phyloP scores from a whole-genome alignment of 2,113 vertebrate genomes.

The Hyaena hyaena region DNA sequence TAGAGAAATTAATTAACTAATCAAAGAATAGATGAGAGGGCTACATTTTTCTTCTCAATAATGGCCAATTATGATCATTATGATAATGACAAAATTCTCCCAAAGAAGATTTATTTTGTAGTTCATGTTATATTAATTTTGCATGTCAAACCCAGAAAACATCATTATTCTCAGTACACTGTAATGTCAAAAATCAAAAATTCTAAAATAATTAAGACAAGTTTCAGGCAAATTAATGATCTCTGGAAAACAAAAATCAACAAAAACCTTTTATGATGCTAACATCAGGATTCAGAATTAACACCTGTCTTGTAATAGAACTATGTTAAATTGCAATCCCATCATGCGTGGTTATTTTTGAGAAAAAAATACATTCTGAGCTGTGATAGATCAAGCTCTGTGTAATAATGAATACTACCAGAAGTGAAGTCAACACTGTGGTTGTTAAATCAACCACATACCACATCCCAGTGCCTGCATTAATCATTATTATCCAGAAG shows the following conservation, averaged over 20 bases:
- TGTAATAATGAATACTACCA: not conserved
- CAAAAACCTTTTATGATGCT: not conserved
- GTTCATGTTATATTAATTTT: constrained; percentile 50
- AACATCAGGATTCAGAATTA: not conserved
- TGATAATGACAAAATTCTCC: constrained; percentile 47
- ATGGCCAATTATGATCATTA: not conserved
- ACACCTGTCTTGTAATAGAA: not conserved
- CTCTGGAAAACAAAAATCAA: not conserved
- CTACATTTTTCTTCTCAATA: constrained; percentile 24
- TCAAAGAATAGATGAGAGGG: constrained; percentile 36
- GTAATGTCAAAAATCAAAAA: constrained; percentile 15
- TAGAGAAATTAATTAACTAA: constrained; percentile 65
- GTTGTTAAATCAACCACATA: not conserved
- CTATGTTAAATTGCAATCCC: not conserved
- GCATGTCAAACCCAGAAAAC: not conserved
- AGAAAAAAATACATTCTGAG: not conserved
- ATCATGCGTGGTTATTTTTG: not conserved
- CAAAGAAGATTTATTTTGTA: constrained; percentile 22
- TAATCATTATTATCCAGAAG: not conserved
- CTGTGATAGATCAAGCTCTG: not conserved
- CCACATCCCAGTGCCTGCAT: not conserved
- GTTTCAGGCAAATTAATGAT: not conserved
- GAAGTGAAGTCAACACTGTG: not conserved
- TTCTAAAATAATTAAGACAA: constrained; percentile 26
- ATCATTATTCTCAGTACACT: not conserved